Percentiles rank a stretch among this genome's conserved stretches.
These are phyloP conservation scores for Thamnophis sirtalis DNA, from an alignment of 2,113 vertebrate genomes.

Conservation along the genomic window DNA sequence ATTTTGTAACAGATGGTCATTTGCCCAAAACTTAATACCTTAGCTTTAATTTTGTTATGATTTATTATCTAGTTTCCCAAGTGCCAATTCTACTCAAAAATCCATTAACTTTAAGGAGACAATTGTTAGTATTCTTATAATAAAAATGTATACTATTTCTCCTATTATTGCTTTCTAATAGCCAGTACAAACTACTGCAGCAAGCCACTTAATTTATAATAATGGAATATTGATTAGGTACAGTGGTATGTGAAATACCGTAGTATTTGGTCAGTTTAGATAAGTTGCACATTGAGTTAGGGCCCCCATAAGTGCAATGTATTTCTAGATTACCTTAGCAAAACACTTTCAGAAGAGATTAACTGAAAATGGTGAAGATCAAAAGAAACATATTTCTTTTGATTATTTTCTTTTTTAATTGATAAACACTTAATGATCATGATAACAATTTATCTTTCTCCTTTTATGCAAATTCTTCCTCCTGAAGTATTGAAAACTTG, in stretches of 20 bases:
- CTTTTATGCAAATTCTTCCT: background rate
- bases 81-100: slow-evolving; percentile 57
- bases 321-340: slow-evolving; percentile 27
- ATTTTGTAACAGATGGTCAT: slow-evolving; percentile 49
- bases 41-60: slow-evolving; percentile 63
- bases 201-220: slow-evolving; percentile 69
- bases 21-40: slow-evolving; percentile 56
- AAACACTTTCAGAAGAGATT: slow-evolving; percentile 33
- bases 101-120: slow-evolving; percentile 62
- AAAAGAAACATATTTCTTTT: slow-evolving; percentile 18
- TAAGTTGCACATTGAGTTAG: slow-evolving; percentile 30
- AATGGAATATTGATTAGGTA: slow-evolving; percentile 72
- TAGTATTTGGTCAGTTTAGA: slow-evolving; percentile 43
- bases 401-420: slow-evolving; percentile 39
- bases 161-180: slow-evolving; percentile 70
- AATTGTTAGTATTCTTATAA: slow-evolving; percentile 67
- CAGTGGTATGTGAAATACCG: slow-evolving; percentile 51
- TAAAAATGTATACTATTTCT: slow-evolving; percentile 70
- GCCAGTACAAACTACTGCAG: slow-evolving; percentile 56
- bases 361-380: slow-evolving; percentile 18
- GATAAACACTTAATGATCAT: slow-evolving; percentile 10
- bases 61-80: slow-evolving; percentile 59
- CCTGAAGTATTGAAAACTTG: background rate
- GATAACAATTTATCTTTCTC: background rate
- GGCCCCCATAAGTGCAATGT: background rate